Evolutionary conservation across 2,888 invertebrate genomes (phyloP), one percentile per base, ranked within the genome.

Genomic region (Plebejus melissa): DNA sequence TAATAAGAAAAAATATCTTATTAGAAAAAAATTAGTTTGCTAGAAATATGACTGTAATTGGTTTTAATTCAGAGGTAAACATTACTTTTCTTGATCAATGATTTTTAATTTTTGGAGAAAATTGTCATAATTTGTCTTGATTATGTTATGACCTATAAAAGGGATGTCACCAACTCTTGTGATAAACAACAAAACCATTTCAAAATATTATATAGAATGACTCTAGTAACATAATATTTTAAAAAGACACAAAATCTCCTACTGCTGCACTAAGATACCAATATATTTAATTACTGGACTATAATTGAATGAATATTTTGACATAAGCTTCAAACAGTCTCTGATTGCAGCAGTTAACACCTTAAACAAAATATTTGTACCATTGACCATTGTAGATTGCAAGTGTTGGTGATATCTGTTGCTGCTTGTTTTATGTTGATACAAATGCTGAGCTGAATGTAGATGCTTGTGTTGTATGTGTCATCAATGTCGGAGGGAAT

Each of bases 401-500:
- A 28, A 28, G 9, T 60, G 22, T 60, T 28, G 60, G 60, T 60
- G 60, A 60, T 60, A 28, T 60, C 60, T 28, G 28, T 60, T 60
- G n/a, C 32, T 69, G 41, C 6, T 41, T 16, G 28, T 69, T 41
- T 41, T n/a, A n/a, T 16, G 69, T 41, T 70, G 38, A 7, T 38
- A n/a, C 3, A 22, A 70, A 46, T 46, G 22, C 71, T 6, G 41
- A 71, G 41, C 22, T 46, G 41, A 22, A 11, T 22, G 46, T 71
- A 46, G 41, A 46, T 54, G 50, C 16, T 69, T 75, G 69, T 54
- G 28, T 75, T 69, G 57, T 38, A 69, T 80, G 80, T 82, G 86
- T 87, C 85, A 88, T 87, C 87, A 88, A 90, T 89, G 90, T 91
- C 91, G 89, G 89, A 82, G 88, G 82, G 82, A 83, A 88, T 89